Percentiles rank a stretch among this genome's conserved stretches.
These are phyloP conservation scores for Dermochelys coriacea DNA, from an alignment of 2,797 vertebrate species.

Conservation along the genomic window DNA sequence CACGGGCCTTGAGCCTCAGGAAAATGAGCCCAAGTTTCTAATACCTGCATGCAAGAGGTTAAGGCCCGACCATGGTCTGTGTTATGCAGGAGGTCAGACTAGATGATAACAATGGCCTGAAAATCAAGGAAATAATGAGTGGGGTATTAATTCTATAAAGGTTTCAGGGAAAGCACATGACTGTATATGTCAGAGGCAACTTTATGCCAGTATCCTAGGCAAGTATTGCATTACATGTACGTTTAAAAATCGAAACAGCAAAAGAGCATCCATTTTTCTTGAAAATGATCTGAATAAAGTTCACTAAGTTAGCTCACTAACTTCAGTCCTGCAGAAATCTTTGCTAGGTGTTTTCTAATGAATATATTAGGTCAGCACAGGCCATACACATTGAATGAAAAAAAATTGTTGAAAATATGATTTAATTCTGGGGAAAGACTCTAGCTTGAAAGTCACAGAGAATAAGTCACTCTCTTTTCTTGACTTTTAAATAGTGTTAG, in stretches of 20 bases:
- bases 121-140: too few relatives aligned
- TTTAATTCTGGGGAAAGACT: not conserved
- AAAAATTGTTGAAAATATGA: not conserved
- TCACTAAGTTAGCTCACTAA: not conserved
- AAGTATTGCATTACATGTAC: too few relatives aligned
- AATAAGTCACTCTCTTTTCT: not conserved
- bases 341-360: not conserved
- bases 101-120: too few relatives aligned
- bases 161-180: not conserved
- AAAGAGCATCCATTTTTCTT: not conserved
- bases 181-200: not conserved
- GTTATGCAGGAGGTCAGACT: not conserved
- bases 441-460: not conserved
- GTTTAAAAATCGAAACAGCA: not conserved
- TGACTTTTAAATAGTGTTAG: not conserved
- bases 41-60: accelerated
- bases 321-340: not conserved
- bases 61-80: not conserved
- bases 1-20: accelerated
- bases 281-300: not conserved
- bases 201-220: not conserved
- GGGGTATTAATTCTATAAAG: not conserved
- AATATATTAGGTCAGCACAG: not conserved
- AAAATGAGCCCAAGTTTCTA: accelerated
- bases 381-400: not conserved